Base-by-base conservation (phyloP, 2,888 invertebrate species). In the Chrysina gloriosa region DNA sequence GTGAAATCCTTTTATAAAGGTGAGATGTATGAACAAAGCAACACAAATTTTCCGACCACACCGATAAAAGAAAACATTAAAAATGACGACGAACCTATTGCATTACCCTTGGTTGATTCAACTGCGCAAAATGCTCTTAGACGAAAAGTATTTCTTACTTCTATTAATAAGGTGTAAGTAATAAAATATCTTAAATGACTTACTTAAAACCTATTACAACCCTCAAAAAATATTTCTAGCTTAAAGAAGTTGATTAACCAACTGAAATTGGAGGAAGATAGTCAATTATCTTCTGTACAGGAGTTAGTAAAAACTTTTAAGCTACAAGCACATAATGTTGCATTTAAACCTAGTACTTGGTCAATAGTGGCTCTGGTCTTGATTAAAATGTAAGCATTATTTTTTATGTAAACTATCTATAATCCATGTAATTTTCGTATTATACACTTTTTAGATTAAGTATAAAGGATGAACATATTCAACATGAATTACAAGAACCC, bases 321-420 rank as follows among this genome's bases (percentile, higher is more conserved):
- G 71, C 83, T 93, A 52, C 87, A 88, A 73, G 88, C 92, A 0
- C 85, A 89, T 73, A 93, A 92, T 78, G 89, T 93, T 29, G 86
- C 89, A 77, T 91, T 92, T 76, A 91, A 89, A 79, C 90, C 90
- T 0, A 83, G 86, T 9, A 89, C 92, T 75, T 92, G 92, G 92
- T 90, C 86, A 68, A 82, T 92, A 23, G 87, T 92, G 67, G 87
- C 89, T 2, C 83, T 92, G n/a, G 83, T 92, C 39, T 84, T 92
- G 39, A 86, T 92, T 19, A 89, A 90, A 81, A 84, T 93, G 85
- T 89, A 84, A 85, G 87, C 83, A 27, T 21, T 56, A 14, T 14
- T 48, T 58, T 25, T 7, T 27, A 21, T 3, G 21, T 11, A n/a
- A 31, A 29, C 47, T 23, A 14, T 45, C 31, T 11, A 21, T 42